Conservation (phyloP, 2,888 invertebrate genomes). For the Caenorhabditis sp. region DNA sequence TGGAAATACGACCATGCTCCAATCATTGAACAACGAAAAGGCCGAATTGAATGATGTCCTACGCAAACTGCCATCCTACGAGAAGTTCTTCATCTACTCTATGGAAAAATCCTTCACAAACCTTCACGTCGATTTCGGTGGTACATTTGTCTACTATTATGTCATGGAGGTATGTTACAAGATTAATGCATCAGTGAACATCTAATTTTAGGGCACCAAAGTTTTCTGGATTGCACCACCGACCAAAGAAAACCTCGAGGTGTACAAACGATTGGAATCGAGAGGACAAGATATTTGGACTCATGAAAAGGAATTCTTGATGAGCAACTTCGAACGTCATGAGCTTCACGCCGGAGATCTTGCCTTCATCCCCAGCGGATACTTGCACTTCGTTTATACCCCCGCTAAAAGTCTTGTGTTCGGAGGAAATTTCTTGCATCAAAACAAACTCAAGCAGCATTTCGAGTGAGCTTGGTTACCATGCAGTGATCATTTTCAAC, state of each 20-base stretch:
- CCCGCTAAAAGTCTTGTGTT: not conserved
- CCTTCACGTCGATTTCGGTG: conserved; percentile 16
- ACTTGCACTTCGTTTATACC: conserved; percentile 28
- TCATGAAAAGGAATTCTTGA: not conserved
- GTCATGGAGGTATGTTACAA: not conserved
- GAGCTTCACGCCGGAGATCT: not conserved
- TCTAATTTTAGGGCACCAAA: conserved; percentile 6
- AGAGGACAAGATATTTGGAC: not conserved
- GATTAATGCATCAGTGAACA: not conserved
- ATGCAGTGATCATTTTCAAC: too few relatives aligned
- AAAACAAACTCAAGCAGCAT: not conserved
- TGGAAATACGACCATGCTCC: not conserved
- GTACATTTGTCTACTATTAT: conserved; percentile 6
- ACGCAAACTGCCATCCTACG: not conserved
- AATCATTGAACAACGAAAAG: not conserved
- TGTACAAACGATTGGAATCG: not conserved
- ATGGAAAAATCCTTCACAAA: not conserved
- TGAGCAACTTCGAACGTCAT: not conserved
- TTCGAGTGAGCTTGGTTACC: too few relatives aligned
- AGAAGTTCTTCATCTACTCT: conserved; percentile 20
- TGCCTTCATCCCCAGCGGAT: conserved; percentile 12
- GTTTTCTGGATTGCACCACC: conserved; percentile 12
- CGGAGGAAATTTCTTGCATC: conserved; percentile 26
- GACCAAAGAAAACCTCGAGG: not conserved
- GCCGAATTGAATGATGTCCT: not conserved